Conservation (phyloP, 2,113 vertebrate genomes). For the Tupaia chinensis region DNA sequence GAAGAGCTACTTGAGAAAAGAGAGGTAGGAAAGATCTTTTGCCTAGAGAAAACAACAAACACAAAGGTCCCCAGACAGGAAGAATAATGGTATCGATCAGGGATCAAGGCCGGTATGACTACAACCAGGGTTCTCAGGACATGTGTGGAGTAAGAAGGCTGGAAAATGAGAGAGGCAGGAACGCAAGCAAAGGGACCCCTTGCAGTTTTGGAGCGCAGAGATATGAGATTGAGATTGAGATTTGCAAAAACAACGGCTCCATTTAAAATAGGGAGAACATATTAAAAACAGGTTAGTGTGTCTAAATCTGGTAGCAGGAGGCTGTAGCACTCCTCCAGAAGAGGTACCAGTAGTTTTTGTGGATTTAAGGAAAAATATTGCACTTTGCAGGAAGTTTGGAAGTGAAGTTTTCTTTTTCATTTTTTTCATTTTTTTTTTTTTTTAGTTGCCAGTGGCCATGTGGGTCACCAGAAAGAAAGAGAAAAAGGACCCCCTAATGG, state of each 20-base stretch:
- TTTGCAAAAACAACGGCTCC: neutral
- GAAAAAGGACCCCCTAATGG: no score
- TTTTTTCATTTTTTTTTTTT: no score
- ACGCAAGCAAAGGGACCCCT: fast-evolving
- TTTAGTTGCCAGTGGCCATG: no score
- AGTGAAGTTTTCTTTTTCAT: neutral
- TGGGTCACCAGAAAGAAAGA: no score
- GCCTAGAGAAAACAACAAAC: fast-evolving
- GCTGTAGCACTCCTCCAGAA: neutral
- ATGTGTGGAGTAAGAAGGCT: fast-evolving
- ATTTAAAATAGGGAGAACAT: neutral
- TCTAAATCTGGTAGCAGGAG: neutral
- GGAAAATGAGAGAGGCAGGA: neutral
- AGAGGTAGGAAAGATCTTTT: neutral
- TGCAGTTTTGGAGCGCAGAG: neutral
- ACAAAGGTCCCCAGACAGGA: neutral
- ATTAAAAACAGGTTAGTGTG: neutral
- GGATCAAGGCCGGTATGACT: neutral
- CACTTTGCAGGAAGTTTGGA: neutral
- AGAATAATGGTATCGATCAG: fast-evolving
- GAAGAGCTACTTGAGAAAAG: neutral
- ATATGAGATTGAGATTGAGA: neutral
- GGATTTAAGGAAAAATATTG: neutral
- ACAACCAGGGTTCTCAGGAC: neutral
- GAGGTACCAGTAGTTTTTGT: fast-evolving